Evolutionary conservation across 92 coral and sea anemone species (phyloP), one percentile per base, ranked within the genome.

Genomic region (Porites cylindrica): DNA sequence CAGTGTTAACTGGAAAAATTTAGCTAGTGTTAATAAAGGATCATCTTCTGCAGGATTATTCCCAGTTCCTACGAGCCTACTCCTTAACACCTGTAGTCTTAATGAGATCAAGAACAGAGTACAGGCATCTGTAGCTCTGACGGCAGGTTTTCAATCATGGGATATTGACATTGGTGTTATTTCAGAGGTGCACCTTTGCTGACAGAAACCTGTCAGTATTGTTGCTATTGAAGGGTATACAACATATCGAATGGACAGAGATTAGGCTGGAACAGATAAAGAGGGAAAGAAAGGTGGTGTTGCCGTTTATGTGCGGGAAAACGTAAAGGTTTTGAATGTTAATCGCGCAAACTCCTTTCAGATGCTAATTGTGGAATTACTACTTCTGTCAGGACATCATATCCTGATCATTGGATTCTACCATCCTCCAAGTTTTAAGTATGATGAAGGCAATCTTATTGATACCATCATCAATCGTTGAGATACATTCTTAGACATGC

Each of bases 191-290:
- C 47, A 38, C 4, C 47, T 38, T 4, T 3, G 47, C 6, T 4
- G 47, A 3, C 47, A 3, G 47, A 38, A 38, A 4, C 47, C 47
- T 38, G 47, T 0, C 6, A 38, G 47, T 38, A 38, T 38, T 38
- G 47, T 38, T 77, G 89, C 64, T 6, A 69, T 89, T 13, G 76
- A 74, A 51, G 78, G 75, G 8, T 89, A 84, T 71, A 43, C 50
- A 17, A 77, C 83, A 54, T 78, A 77, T 26, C 77, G 92, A 70
- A 85, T 80, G 70, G 92, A 89, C 29, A 47, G 85, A 26, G 85
- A 84, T 38, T 84, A 86, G 72, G 89, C 65, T 71, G 58, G 18
- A 8, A 65, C 9, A 10, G 70, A 65, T 16, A 17, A 65, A 65
- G 2, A 29, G 32, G 29, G 70, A 23, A 76, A 75, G 66, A 75